A percentile compares a stretch with the other conserved stretches of the same genome.
Evolutionary conservation across 2,113 vertebrate genomes (phyloP).

Genomic region (Brachyhypopomus occidentalis): DNA sequence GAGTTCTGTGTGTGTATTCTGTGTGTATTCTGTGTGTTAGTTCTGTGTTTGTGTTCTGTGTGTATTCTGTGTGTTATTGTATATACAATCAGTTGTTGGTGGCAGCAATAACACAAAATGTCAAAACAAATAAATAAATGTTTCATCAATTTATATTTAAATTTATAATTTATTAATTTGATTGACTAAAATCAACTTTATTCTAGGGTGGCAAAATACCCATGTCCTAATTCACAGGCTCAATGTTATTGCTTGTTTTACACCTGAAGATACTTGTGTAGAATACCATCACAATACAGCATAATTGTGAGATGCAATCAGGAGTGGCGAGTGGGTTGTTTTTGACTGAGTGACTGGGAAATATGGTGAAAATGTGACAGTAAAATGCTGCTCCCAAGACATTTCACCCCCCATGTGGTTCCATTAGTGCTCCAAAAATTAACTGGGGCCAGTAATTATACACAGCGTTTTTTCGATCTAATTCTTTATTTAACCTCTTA

Average conservation of each 20-base stretch:
- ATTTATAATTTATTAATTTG: too few species aligned
- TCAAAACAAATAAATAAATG: background rate
- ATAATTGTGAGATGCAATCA: conserved; percentile 44
- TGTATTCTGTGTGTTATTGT: background rate
- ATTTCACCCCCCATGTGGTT: conserved; percentile 56
- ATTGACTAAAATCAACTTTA: background rate
- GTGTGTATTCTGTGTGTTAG: too few species aligned
- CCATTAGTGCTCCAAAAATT: conserved; percentile 55
- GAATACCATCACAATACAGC: conserved; percentile 44
- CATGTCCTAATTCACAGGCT: conserved; percentile 30
- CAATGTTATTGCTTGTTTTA: conserved; percentile 30
- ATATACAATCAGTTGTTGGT: background rate
- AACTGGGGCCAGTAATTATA: conserved; percentile 54
- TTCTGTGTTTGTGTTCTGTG: background rate
- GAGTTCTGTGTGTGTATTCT: too few species aligned
- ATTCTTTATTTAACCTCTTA: conserved; percentile 61
- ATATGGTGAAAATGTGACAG: conserved; percentile 40
- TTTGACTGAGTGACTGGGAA: conserved; percentile 44
- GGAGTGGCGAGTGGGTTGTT: conserved; percentile 41
- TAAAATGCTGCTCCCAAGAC: conserved; percentile 52
- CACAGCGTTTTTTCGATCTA: conserved; percentile 46
- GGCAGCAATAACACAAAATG: background rate
- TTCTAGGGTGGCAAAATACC: conserved; percentile 26
- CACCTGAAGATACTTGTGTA: conserved; percentile 37
- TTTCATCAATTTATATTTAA: conserved; percentile 16